Conservation (phyloP, 2,797 vertebrate genomes). For the Ceyx erithaca region DNA sequence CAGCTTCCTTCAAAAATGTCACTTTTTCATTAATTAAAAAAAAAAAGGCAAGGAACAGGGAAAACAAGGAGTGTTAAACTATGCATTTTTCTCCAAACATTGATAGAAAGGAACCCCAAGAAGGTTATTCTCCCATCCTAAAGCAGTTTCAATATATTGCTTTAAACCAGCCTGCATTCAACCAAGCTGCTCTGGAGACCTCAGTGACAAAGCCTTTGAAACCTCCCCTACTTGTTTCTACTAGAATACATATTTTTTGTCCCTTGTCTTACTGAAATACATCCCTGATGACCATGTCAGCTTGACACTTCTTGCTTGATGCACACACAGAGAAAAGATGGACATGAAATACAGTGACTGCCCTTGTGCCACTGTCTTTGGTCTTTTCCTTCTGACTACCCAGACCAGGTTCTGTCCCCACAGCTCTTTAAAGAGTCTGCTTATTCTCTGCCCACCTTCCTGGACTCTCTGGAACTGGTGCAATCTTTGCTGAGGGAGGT, state of each 20-base stretch:
- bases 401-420: neutral
- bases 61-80: neutral
- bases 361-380: neutral
- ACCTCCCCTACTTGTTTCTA: neutral
- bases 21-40: neutral
- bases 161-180: neutral
- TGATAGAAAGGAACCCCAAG: neutral
- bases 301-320: neutral
- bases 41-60: neutral
- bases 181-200: neutral
- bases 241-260: neutral
- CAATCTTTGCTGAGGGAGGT: neutral
- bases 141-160: neutral
- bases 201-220: neutral
- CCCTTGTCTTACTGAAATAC: neutral
- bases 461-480: neutral
- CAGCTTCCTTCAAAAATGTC: neutral
- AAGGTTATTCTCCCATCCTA: neutral
- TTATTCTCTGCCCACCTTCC: neutral
- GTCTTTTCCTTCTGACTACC: neutral
- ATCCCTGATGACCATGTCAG: neutral
- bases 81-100: neutral
- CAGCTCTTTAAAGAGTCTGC: neutral
- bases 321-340: neutral
- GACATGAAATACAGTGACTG: fast-evolving